These are phyloP conservation scores for Patella pellucida DNA, from an alignment of 2,888 invertebrate species.

Conservation along the genomic window DNA sequence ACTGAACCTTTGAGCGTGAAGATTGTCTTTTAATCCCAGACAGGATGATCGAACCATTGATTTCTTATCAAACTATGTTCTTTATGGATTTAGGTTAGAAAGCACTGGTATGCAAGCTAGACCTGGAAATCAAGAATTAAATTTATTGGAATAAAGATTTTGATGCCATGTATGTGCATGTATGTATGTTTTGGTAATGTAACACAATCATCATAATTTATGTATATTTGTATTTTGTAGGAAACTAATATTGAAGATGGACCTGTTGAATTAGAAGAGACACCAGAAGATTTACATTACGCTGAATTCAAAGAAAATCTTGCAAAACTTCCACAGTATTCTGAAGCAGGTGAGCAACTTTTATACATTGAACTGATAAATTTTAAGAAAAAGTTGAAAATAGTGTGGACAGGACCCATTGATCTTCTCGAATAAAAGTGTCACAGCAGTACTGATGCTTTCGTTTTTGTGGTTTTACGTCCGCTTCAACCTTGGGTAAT, in stretches of 20 bases:
- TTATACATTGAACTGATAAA: no score
- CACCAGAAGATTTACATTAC: conserved; percentile 38
- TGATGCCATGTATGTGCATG: neutral
- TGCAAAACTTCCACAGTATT: conserved; percentile 43
- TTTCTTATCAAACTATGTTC: neutral
- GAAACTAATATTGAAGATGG: conserved; percentile 28
- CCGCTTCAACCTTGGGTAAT: no score
- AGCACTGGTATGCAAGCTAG: neutral
- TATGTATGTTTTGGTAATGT: neutral
- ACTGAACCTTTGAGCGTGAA: neutral
- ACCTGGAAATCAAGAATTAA: neutral
- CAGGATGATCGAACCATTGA: neutral
- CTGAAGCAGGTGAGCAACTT: conserved; percentile 27
- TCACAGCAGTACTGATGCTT: no score
- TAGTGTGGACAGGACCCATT: no score
- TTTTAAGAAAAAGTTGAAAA: no score
- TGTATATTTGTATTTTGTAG: conserved; percentile 7
- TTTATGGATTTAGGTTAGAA: neutral
- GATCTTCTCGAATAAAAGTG: no score
- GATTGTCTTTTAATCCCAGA: neutral
- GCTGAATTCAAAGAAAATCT: conserved; percentile 47
- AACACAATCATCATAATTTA: neutral
- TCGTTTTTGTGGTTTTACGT: no score
- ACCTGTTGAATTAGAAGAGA: conserved; percentile 25
- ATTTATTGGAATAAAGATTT: neutral